These are phyloP conservation scores for Haliclystus octoradiatus DNA, from an alignment of 30 jellyfish, hydroid and myxozoan genomes.

Conservation along the genomic window DNA sequence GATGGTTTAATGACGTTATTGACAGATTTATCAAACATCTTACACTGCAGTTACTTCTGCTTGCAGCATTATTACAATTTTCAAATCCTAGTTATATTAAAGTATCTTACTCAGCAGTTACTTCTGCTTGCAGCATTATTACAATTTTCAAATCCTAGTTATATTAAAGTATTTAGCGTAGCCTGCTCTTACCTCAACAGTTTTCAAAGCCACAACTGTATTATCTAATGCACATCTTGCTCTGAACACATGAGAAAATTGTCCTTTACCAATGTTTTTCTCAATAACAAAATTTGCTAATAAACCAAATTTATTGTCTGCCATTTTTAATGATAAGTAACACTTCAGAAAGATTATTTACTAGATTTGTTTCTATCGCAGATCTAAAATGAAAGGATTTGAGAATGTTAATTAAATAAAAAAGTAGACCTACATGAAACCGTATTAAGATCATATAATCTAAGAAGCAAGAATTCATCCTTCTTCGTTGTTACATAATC, in stretches of 20 bases:
- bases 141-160: too few species aligned
- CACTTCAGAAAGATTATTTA: too few species aligned
- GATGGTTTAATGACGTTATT: too few species aligned
- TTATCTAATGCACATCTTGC: conserved; percentile 78
- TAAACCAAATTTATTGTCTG: conserved; percentile 79
- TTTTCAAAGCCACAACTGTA: conserved; percentile 84
- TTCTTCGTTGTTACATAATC: too few species aligned
- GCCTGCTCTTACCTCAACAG: conserved; percentile 52
- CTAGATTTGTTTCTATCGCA: too few species aligned
- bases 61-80: too few species aligned
- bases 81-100: too few species aligned
- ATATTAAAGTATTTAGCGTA: conserved; percentile 75
- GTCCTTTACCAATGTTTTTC: conserved; percentile 95
- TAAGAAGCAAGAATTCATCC: too few species aligned
- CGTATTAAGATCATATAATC: too few species aligned
- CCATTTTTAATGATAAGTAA: conserved; percentile 20
- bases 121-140: background rate
- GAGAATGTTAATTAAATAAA: too few species aligned
- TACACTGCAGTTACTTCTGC: conserved; percentile 40
- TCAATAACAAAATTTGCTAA: conserved; percentile 70
- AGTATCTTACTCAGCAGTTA: conserved; percentile 63
- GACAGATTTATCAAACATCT: conserved; percentile 62
- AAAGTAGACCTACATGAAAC: too few species aligned
- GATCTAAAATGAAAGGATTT: too few species aligned
- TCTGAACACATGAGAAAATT: conserved; percentile 65